Evolutionary conservation across 2,113 vertebrate species (phyloP).

Genomic region (Colinus virginianus): DNA sequence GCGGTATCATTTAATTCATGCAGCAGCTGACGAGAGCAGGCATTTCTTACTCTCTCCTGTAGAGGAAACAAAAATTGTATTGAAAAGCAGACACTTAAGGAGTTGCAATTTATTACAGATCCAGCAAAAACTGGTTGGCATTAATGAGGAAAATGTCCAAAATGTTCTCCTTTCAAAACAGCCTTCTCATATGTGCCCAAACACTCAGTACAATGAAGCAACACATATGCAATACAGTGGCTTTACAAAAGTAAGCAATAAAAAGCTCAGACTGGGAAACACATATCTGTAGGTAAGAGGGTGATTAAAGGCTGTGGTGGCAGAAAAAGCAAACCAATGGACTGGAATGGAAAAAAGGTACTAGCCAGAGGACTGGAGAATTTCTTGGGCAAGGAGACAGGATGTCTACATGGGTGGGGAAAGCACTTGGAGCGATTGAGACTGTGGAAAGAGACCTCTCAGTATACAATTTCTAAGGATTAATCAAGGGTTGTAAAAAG

Average conservation of each 20-base stretch:
- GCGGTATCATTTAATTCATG: background rate
- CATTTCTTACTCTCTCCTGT: background rate
- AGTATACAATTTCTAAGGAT: slow-evolving; percentile 22
- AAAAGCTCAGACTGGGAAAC: background rate
- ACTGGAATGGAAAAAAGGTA: background rate
- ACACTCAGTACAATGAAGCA: background rate
- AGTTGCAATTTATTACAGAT: background rate
- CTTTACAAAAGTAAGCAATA: background rate
- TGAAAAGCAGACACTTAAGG: background rate
- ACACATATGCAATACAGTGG: background rate
- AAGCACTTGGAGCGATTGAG: background rate
- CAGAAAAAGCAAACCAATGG: background rate
- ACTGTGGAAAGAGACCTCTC: slow-evolving; percentile 7
- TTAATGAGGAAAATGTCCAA: background rate
- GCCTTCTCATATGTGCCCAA: background rate
- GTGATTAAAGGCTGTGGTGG: background rate
- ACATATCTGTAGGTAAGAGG: rapidly evolving
- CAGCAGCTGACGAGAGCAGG: background rate
- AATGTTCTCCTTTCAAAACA: background rate
- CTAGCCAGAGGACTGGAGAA: background rate
- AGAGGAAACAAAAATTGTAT: background rate
- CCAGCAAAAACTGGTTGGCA: background rate
- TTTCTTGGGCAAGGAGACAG: slow-evolving; percentile 45
- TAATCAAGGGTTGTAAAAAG: slow-evolving; percentile 35
- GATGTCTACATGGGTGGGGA: slow-evolving; percentile 19